A percentile compares a stretch with the other conserved stretches of the same genome.
Evolutionary conservation across 2,113 vertebrate species (phyloP).

Genomic region (Chamaea fasciata): DNA sequence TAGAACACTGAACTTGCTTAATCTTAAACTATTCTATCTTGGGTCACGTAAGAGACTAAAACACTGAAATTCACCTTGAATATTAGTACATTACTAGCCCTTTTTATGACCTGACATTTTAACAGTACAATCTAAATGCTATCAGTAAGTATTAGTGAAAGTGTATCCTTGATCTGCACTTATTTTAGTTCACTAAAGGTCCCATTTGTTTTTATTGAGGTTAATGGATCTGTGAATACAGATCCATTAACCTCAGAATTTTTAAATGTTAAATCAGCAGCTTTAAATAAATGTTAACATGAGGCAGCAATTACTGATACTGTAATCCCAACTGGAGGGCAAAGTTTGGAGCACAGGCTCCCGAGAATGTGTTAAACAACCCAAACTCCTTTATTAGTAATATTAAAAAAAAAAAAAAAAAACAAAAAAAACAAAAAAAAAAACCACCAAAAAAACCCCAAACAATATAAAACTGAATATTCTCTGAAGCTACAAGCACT

Average conservation of each 20-base stretch:
- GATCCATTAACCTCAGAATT: constrained; percentile 81
- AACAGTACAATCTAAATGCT: constrained; percentile 72
- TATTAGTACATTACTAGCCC: constrained; percentile 63
- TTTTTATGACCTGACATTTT: constrained; percentile 76
- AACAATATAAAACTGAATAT: constrained; percentile 16
- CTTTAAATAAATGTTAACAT: constrained; percentile 82
- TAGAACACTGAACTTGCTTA: constrained; percentile 45
- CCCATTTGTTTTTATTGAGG: constrained; percentile 84
- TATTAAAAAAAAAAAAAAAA: constrained; percentile 11
- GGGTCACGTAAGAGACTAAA: constrained; percentile 32
- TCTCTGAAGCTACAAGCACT: constrained; percentile 26
- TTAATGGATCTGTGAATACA: constrained; percentile 77
- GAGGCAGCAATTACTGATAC: constrained; percentile 77
- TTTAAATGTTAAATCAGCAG: constrained; percentile 85
- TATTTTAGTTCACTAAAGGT: constrained; percentile 81
- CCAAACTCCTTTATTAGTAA: constrained; percentile 64
- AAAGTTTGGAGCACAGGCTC: constrained; percentile 69
- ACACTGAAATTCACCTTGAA: constrained; percentile 73
- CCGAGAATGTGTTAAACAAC: constrained; percentile 66
- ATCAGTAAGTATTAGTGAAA: constrained; percentile 72
- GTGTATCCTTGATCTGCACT: constrained; percentile 75
- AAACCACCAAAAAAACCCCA: too few species aligned
- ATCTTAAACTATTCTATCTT: constrained; percentile 56
- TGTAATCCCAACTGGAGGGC: constrained; percentile 76
- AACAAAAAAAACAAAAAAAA: too few species aligned